A percentile compares a stretch with the other conserved stretches of the same genome.
phyloP scores from a whole-genome alignment of 2,797 vertebrate species.

The Danio jaintianensis region DNA sequence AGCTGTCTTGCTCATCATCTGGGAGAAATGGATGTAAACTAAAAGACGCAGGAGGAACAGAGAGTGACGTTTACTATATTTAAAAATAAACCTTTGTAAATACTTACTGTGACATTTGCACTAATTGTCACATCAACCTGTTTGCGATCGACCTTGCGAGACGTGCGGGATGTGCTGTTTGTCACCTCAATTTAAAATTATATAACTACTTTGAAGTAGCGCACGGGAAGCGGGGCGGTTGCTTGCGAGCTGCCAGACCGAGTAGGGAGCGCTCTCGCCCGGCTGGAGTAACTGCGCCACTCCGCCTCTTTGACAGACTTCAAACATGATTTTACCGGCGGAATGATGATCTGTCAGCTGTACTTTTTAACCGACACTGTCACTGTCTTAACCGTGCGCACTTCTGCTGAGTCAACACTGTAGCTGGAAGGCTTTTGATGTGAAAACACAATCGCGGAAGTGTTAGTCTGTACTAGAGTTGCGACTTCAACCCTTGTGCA shows the following conservation, averaged over 20 bases:
- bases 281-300: constrained; percentile 79
- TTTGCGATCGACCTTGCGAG: constrained; percentile 17
- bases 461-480: constrained; percentile 30
- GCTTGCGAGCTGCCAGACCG: constrained; percentile 64
- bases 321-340: not conserved
- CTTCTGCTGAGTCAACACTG: constrained; percentile 55
- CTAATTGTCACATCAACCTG: constrained; percentile 57
- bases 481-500: constrained; percentile 10
- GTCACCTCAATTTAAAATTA: constrained; percentile 63
- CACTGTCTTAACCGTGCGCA: constrained; percentile 40
- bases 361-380: constrained; percentile 47
- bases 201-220: constrained; percentile 67
- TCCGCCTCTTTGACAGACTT: constrained; percentile 59
- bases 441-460: constrained; percentile 62
- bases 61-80: constrained; percentile 68
- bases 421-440: constrained; percentile 32
- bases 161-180: constrained; percentile 45
- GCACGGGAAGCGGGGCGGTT: constrained; percentile 65
- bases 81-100: constrained; percentile 67
- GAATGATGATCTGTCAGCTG: not conserved
- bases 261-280: constrained; percentile 71
- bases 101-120: constrained; percentile 71
- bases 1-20: constrained; percentile 58
- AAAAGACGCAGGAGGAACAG: constrained; percentile 72
- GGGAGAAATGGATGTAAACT: constrained; percentile 73